Base-by-base conservation (phyloP, 2,113 vertebrate genomes). In the Macaca nemestrina region DNA sequence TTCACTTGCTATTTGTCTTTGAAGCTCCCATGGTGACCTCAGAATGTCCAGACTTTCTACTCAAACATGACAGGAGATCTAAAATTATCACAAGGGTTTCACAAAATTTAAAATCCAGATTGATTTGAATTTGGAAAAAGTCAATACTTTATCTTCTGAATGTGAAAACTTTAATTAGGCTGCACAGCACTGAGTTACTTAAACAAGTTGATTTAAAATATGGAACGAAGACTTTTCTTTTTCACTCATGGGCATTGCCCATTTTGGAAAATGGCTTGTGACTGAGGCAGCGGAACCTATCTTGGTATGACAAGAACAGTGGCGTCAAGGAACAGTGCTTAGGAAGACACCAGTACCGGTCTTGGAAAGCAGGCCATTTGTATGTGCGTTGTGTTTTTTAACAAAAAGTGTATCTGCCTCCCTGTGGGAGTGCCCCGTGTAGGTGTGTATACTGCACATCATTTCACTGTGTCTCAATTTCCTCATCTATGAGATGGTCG, bases 1-100 rank as follows among this genome's bases (percentile, higher is more conserved):
- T 86, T 95, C 76, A 73, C 32, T 96, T 90, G 38, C 61, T 97
- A 18, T 97, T 90, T 96, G 45, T 94, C 92, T 95, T 88, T 82
- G 20, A 88, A 72, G 38, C 43, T 52, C 50, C 45, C 18, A 17
- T 82, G 57, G 18, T 68, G 96, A 97, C 59, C 20, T 94, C 35
- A 67, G 13, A 32, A 78, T 76, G 90, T 50, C 59, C 50, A 68
- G 64, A 97, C 45, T 84, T 90, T 96, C 48, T 84, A 72, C 35
- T 52, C 25, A 59, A 92, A 40, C 83, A 57, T 80, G 43, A 59
- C 12, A 76, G 76, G 38, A 32, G 20, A 50, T 68, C 78, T 78
- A 88, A 82, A 94, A 76, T 90, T 84, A 72, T 93, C 80, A 88
- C 43, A 67, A 80, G 20, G 25, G 0, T 94, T 57, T 93, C 30